Evolutionary conservation across 2,113 vertebrate species (phyloP).

Genomic region (Oncorhynchus mykiss): DNA sequence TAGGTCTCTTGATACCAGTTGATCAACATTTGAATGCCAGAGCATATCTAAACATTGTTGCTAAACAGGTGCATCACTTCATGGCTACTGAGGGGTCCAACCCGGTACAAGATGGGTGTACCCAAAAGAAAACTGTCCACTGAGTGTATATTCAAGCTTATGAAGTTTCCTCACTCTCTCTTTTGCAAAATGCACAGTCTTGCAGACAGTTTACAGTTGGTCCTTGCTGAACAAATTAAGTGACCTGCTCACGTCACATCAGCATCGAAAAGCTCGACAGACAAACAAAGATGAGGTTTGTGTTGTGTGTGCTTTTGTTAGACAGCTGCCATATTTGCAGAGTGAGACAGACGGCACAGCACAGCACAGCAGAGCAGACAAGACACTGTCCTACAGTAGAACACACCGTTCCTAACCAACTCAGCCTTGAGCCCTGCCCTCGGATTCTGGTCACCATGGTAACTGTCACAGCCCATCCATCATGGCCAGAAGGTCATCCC

Average conservation of each 20-base stretch:
- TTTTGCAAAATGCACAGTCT: slow-evolving; percentile 18
- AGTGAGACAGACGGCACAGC: neutral
- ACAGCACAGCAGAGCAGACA: slow-evolving; percentile 14
- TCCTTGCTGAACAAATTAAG: neutral
- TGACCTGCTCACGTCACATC: slow-evolving; percentile 11
- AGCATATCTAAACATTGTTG: too few relatives aligned
- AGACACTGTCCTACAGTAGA: slow-evolving; percentile 31
- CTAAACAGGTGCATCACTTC: too few relatives aligned
- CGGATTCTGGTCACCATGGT: neutral
- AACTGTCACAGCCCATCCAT: slow-evolving; percentile 86
- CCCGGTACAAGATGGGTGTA: too few relatives aligned
- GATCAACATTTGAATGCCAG: too few relatives aligned
- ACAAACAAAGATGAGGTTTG: slow-evolving; percentile 17
- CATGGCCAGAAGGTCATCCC: slow-evolving; percentile 90
- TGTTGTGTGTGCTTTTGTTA: slow-evolving; percentile 22
- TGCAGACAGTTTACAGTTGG: slow-evolving; percentile 1
- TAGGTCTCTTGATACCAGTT: too few relatives aligned
- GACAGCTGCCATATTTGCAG: slow-evolving; percentile 30
- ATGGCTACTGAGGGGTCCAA: too few relatives aligned
- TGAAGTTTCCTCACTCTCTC: neutral
- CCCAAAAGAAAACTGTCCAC: too few relatives aligned
- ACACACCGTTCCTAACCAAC: slow-evolving; percentile 18
- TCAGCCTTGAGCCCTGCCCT: slow-evolving; percentile 1
- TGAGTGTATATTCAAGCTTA: neutral
- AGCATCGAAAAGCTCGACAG: slow-evolving; percentile 24